phyloP scores from a whole-genome alignment of 1,140 invertebrate species.

The Macrocentrus cingulum region DNA sequence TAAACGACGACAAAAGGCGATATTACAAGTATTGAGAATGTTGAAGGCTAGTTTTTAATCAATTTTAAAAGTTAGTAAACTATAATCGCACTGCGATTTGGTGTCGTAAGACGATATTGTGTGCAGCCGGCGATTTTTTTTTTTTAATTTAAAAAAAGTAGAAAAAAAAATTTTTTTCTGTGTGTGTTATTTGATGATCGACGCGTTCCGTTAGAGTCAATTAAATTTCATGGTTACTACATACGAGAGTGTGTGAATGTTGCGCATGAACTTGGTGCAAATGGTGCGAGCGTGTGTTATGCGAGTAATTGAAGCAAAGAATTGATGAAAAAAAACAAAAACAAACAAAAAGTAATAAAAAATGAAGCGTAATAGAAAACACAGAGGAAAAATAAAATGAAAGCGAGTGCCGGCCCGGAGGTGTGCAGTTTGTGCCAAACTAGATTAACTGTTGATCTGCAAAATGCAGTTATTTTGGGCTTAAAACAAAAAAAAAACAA shows the following conservation, averaged over 20 bases:
- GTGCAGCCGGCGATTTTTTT: too few relatives aligned
- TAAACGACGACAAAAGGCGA: too few relatives aligned
- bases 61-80: too few relatives aligned
- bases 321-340: conserved; percentile 24
- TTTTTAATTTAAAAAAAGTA: too few relatives aligned
- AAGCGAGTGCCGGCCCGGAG: conserved; percentile 56
- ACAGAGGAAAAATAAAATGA: conserved; percentile 34
- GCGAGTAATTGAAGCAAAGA: conserved; percentile 12
- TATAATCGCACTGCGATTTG: too few relatives aligned
- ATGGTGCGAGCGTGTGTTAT: conserved; percentile 10
- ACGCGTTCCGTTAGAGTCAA: conserved; percentile 55
- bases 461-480: conserved; percentile 27
- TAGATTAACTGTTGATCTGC: conserved; percentile 42
- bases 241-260: conserved; percentile 31
- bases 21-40: too few relatives aligned
- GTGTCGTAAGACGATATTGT: too few relatives aligned
- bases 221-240: conserved; percentile 55
- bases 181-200: conserved; percentile 42
- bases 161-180: too few relatives aligned
- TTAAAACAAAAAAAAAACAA: background rate
- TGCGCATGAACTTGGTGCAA: too few relatives aligned
- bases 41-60: too few relatives aligned
- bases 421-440: conserved; percentile 54
- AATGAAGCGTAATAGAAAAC: conserved; percentile 18
- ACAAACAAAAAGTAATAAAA: background rate